Evolutionary conservation across 2,797 vertebrate genomes (phyloP), one percentile per base, ranked within the genome.

Genomic region (Spinibarbus caldwelli): DNA sequence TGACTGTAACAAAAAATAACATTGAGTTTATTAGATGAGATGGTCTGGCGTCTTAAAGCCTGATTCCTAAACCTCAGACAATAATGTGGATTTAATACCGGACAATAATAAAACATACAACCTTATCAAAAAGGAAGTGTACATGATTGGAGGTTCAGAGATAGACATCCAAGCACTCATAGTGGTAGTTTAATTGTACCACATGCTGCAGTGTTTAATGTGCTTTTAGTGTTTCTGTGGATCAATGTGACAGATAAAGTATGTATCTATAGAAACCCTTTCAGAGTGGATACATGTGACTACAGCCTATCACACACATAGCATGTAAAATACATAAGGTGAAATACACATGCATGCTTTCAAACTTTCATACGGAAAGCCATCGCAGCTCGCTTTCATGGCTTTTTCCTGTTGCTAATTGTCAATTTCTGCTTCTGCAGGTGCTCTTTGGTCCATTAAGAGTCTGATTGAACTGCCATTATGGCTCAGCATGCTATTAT

Each of bases 401-500:
- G 62, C 41, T 82, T 82, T 83, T 29, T 57, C 17, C 23, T 66
- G 5, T 52, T 38, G 57, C 41, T 59, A 70, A 70, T 78, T 57
- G 19, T 68, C 76, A 49, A 23, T 64, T 59, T 70, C 36, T 71
- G 47, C 34, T 54, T 64, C 54, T 85, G 77, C 67, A 80, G 34
- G 67, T 79, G 57, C 68, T 31, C 31, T 23, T 73, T 21, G 19
- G 54, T 78, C 43, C 81, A 84, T 83, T 79, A 66, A 59, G 59
- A 19, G 19, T 82, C 73, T 41, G 47, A 76, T 17, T 77, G 64
- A 47, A 66, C 31, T 0, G 11, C 62, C 83, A 72, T 82, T 70
- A 78, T 43, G 26, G 78, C 78, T 91, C 86, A 82, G 78, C 86
- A 49, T 89, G 90, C 93, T 96, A 95, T 96, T 95, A 94, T 94